Base-by-base conservation (phyloP, 2,797 vertebrate species). In the Heteromormyrus szaboi region DNA sequence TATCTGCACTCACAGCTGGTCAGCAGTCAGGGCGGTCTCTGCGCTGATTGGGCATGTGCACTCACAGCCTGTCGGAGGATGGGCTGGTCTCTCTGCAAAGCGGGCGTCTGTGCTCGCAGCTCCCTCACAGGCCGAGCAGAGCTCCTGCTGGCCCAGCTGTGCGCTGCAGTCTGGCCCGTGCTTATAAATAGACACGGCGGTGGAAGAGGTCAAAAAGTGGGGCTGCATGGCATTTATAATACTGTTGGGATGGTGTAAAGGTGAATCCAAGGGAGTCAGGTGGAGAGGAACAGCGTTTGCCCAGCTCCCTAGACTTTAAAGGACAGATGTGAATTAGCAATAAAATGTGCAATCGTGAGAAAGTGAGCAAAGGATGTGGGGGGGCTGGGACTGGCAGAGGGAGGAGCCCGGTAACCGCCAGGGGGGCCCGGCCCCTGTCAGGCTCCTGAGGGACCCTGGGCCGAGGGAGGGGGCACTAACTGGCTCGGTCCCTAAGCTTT, bases 401-500 rank as follows among this genome's bases (percentile, higher is more conserved):
- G 19, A 46, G 79, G 41, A 19, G 79, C 14, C n/a, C 3, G 1
- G 85, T n/a, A 86, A 4, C 14, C 33, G 29, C 33, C 85, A 4
- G 48, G 51, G 79, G 41, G 8, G 19, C 41, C 19, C 17, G 19
- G 19, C 33, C 79, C 41, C 44, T 41, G 54, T 88, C 19, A n/a
- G 2, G 46, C 29, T 50, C 22, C 37, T 6, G 76, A 33, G 68
- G 65, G 88, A 41, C n/a, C 48, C 2, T 22, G 41, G 59, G 79
- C 59, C 22, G 12, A 5, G 44, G 72, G 50, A 62, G n/a, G 53
- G 53, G 76, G 17, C 33, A 25, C n/a, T 62, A 59, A 59, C 22
- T 29, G 54, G 41, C 53, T 44, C 51, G 12, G 88, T 88, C 87
- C 89, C 88, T 87, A 81, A 90, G 88, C 84, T 76, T 85, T 89